Conservation (phyloP, 2,888 invertebrate species). For the Timandra comae region DNA sequence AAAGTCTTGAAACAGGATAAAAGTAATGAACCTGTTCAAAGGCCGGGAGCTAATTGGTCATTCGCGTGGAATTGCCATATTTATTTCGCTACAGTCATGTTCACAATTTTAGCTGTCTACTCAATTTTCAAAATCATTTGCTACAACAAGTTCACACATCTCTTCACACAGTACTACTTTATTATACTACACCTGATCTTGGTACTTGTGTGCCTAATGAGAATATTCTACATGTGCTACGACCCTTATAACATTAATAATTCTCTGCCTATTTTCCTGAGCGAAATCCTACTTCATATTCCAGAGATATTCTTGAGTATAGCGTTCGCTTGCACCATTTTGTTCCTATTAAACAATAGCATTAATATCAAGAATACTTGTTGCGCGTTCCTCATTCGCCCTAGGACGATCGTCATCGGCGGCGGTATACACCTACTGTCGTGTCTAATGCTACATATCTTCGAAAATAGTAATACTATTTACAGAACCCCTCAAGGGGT, state of each 20-base stretch:
- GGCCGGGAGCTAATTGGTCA: slow-evolving; percentile 81
- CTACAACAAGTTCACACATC: slow-evolving; percentile 89
- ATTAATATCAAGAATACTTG: slow-evolving; percentile 83
- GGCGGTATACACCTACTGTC: slow-evolving; percentile 87
- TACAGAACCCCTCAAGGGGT: slow-evolving; percentile 61
- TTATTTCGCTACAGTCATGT: slow-evolving; percentile 90
- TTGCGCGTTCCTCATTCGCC: slow-evolving; percentile 84
- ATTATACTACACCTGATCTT: slow-evolving; percentile 89
- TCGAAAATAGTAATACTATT: slow-evolving; percentile 78
- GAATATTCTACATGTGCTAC: slow-evolving; percentile 91
- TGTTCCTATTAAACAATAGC: slow-evolving; percentile 89
- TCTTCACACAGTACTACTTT: slow-evolving; percentile 92
- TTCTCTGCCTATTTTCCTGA: slow-evolving; percentile 85
- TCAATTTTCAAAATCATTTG: slow-evolving; percentile 91
- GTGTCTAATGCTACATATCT: slow-evolving; percentile 89
- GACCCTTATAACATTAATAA: slow-evolving; percentile 94
- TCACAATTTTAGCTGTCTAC: slow-evolving; percentile 88
- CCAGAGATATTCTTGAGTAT: slow-evolving; percentile 92
- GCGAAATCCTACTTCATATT: slow-evolving; percentile 88
- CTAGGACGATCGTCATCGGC: slow-evolving; percentile 85
- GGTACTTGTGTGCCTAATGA: slow-evolving; percentile 86
- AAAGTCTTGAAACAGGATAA: slow-evolving; percentile 65
- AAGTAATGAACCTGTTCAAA: slow-evolving; percentile 54
- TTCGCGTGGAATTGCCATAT: slow-evolving; percentile 95
- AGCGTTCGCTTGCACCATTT: slow-evolving; percentile 91